phyloP scores from a whole-genome alignment of 1,140 invertebrate genomes.

The Magallana angulata region DNA sequence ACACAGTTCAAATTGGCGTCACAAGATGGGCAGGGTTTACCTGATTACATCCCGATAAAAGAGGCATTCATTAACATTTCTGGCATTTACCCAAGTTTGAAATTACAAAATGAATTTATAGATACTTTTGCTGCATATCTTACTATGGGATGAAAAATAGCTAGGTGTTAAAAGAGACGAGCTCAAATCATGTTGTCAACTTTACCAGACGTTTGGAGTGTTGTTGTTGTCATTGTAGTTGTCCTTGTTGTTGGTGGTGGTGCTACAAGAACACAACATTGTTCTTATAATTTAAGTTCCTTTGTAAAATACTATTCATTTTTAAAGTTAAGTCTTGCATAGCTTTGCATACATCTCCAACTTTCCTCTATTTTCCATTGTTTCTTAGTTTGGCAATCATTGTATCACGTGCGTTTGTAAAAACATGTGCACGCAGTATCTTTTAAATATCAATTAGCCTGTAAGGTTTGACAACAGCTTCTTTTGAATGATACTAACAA shows the following conservation, averaged over 20 bases:
- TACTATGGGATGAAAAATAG: neutral
- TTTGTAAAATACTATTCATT: neutral
- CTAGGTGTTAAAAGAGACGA: neutral
- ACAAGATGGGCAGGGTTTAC: neutral
- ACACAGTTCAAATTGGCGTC: neutral
- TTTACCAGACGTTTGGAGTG: neutral
- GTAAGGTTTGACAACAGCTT: too few relatives aligned
- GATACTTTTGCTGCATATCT: too few relatives aligned
- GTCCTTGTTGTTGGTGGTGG: neutral
- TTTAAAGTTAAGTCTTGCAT: neutral
- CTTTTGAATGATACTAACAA: too few relatives aligned
- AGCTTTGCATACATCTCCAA: too few relatives aligned
- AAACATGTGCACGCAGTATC: too few relatives aligned
- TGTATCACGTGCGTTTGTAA: too few relatives aligned
- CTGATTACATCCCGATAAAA: neutral
- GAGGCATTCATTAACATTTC: neutral
- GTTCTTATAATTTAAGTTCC: neutral
- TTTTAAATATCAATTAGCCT: too few relatives aligned
- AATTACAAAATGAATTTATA: too few relatives aligned
- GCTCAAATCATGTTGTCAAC: neutral
- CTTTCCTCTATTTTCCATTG: too few relatives aligned
- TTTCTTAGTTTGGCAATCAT: too few relatives aligned
- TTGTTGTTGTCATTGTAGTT: neutral
- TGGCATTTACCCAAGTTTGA: too few relatives aligned
- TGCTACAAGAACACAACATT: neutral